Base-by-base conservation (phyloP, 2,797 vertebrate species). In the Fundulus diaphanus region DNA sequence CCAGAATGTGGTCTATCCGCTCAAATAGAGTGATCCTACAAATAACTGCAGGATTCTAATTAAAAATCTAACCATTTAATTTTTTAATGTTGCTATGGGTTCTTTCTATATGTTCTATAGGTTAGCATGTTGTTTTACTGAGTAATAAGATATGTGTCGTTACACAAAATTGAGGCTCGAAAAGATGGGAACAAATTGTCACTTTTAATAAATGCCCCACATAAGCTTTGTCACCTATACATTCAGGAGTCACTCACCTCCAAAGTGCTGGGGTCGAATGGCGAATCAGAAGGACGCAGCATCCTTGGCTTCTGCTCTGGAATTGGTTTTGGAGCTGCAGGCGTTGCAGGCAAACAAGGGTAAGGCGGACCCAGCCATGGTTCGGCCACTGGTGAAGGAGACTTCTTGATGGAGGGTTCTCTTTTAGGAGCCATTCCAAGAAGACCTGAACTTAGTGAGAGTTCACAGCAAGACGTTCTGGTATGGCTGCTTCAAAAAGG, bases 261-360 rank as follows among this genome's bases (percentile, higher is more conserved):
- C 83, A 95, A 88, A 77, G 92, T 93, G 83, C 92, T 95, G 76
- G 95, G 95, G 81, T 96, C 95, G 91, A 95, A 95, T 0, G 94
- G 94, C 37, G 84, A 88, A 76, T 95, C 94, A 0, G 92, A 94
- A 33, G 93, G 94, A 68, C 92, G 94, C 73, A 95, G 88, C 89
- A 94, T 94, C 82, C 94, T 87, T 0, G 94, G 94, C 77, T 94
- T 95, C 82, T 92, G 89, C 78, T 95, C 95, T 4, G 83, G 93
- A 63, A 79, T 66, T 0, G 83, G 72, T 83, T 93, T 95, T 42
- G 92, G 90, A 48, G 85, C 74, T 68, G 81, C 57, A 59, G 91
- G 76, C 78, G 89, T 40, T 6, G 84, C 71, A 73, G 92, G 76
- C 16, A 92, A 78, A 82, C 87, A 90, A 67, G 95, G 95, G 76